Evolutionary conservation across 1,140 invertebrate genomes (phyloP).

Genomic region (Eupristina koningsbergeri): DNA sequence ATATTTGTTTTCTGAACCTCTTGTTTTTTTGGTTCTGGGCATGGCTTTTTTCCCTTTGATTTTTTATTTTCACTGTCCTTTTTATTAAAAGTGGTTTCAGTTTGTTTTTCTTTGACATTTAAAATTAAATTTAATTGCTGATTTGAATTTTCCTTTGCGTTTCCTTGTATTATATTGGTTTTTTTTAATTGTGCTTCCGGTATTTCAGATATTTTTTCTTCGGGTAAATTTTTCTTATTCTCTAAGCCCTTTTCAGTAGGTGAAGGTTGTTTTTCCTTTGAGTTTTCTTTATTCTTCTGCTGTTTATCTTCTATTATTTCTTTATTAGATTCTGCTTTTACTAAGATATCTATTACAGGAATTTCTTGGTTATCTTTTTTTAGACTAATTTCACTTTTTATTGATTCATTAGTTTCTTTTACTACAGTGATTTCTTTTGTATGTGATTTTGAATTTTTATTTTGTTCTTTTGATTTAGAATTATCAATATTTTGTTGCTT

Average conservation of each 20-base stretch:
- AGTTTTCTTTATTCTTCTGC: neutral
- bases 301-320: constrained; percentile 5
- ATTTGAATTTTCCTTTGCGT: neutral
- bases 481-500: neutral
- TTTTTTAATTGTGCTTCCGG: no score
- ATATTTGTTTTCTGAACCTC: neutral
- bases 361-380: neutral
- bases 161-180: no score
- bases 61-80: no score
- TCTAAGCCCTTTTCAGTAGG: neutral
- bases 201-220: no score
- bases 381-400: neutral
- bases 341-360: neutral
- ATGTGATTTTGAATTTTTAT: constrained; percentile 1
- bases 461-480: neutral
- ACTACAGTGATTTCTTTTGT: constrained; percentile 9
- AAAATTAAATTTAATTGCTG: neutral
- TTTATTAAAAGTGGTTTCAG: neutral
- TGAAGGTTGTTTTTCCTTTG: neutral
- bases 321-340: neutral
- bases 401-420: neutral
- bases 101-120: neutral
- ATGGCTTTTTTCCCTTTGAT: no score
- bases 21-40: neutral
- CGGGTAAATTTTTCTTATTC: neutral